Evolutionary conservation across 2,888 invertebrate species (phyloP), one percentile per base, ranked within the genome.

Genomic region (Pomacea canaliculata): DNA sequence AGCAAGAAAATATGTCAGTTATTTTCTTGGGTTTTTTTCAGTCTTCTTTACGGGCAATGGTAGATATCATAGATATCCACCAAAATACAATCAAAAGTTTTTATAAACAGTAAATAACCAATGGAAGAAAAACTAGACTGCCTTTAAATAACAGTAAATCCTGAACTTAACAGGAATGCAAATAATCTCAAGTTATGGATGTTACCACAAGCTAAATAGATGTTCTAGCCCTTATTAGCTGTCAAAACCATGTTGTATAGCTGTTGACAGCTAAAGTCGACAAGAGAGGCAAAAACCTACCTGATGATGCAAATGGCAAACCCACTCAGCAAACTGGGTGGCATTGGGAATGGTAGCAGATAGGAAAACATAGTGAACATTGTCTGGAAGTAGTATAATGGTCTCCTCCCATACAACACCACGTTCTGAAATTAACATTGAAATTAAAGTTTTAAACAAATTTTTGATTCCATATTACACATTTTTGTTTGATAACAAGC

Each of bases 391-490:
- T 59, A 99, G 93, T 87, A 99, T 99, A 60, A 99, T 93, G 0
- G 99, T 98, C 92, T 99, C 99, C 93, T 98, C 98, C 99, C 99
- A 99, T 1, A 99, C 99, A 13, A 99, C 99, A 72, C 99, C 99
- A 88, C 99, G 93, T 91, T 99, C 99, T 92, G 85, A 16, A 48
- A 37, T 37, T 37, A 37, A 56, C 37, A 23, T 23, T 23, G 23
- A 23, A 23, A 23, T 9, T 27, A 12, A 10, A 46, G 13, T 27
- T n/a, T 46, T 27, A 16, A 9, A 19, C 8, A 69, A 4, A 23
- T 19, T 68, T 68, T 68, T 51, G 0, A 0, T 23, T 23, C 23
- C 23, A 23, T 23, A 23, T 23, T 23, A 23, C 23, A 37, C 5
- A 3, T 37, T 37, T 37, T 37, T 37, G 37, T 37, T 37, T 37